phyloP scores from a whole-genome alignment of 2,888 invertebrate genomes.

The Cacoxenus indagator region DNA sequence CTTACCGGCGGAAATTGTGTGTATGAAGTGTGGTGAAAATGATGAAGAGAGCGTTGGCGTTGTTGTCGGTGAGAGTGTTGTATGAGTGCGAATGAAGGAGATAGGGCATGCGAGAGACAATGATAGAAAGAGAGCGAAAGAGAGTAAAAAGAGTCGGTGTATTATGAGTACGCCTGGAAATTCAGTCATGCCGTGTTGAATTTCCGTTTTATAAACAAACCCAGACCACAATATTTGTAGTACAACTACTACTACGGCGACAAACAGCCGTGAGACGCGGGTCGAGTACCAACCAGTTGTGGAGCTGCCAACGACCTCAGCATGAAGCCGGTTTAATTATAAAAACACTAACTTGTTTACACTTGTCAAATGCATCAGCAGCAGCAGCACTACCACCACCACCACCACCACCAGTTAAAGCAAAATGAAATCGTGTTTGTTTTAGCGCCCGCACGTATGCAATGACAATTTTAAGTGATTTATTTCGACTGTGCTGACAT shows the following conservation, averaged over 20 bases:
- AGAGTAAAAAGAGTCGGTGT: neutral
- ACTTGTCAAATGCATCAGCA: conserved; percentile 34
- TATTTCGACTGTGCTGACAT: neutral
- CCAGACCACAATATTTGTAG: conserved; percentile 33
- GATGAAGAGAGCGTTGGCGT: neutral
- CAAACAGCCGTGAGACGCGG: neutral
- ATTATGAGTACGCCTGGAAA: neutral
- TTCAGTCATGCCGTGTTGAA: conserved; percentile 42
- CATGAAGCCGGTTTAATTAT: conserved; percentile 39
- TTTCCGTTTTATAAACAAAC: conserved; percentile 61
- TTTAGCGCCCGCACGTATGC: conserved; percentile 10
- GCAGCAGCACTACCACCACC: neutral
- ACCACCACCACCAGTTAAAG: too few species aligned
- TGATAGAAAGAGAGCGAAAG: conserved; percentile 20
- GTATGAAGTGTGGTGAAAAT: conserved; percentile 55
- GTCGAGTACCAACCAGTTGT: neutral
- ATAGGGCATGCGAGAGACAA: neutral
- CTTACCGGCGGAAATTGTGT: conserved; percentile 48
- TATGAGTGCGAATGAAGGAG: neutral
- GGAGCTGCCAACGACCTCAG: conserved; percentile 8
- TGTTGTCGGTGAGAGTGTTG: neutral
- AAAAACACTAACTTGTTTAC: conserved; percentile 24
- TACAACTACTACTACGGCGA: neutral
- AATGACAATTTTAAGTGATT: conserved; percentile 5
- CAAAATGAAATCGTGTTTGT: too few species aligned